Percentiles rank a stretch among this genome's conserved stretches.
Evolutionary conservation across 2,888 invertebrate genomes (phyloP).

Genomic region (Deilephila elpenor): DNA sequence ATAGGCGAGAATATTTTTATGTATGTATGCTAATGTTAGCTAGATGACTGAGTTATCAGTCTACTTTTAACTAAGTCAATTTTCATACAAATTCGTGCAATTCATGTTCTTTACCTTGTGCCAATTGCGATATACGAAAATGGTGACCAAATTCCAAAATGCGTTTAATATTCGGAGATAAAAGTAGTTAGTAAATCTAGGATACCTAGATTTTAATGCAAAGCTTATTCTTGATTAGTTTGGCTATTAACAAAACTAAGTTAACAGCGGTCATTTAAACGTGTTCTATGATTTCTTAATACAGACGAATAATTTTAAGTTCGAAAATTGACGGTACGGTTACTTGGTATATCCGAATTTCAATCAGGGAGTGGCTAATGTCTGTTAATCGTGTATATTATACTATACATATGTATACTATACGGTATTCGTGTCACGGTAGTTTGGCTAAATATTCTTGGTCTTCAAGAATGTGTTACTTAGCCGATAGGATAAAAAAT

Average conservation of each 20-base stretch:
- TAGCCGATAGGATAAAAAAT: too few relatives aligned
- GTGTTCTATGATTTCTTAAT: slow-evolving; percentile 21
- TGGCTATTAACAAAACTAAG: background rate
- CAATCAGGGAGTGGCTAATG: background rate
- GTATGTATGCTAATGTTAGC: background rate
- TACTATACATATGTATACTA: too few relatives aligned
- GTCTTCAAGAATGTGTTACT: too few relatives aligned
- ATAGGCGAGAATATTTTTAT: too few relatives aligned
- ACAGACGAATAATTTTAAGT: background rate
- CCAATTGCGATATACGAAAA: slow-evolving; percentile 8
- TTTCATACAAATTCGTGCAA: background rate
- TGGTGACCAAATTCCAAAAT: background rate
- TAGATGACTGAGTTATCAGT: background rate
- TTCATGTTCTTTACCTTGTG: slow-evolving; percentile 10
- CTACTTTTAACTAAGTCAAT: background rate
- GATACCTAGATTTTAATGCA: slow-evolving; percentile 14
- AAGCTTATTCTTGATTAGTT: slow-evolving; percentile 6
- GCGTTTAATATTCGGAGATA: slow-evolving; percentile 10
- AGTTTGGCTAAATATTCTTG: too few relatives aligned
- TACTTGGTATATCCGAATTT: background rate
- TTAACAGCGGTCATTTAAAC: slow-evolving; percentile 9
- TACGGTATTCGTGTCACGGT: too few relatives aligned
- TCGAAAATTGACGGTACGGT: background rate
- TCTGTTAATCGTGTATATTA: too few relatives aligned
- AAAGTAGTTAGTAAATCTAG: slow-evolving; percentile 15